Conservation (phyloP, 2,888 invertebrate genomes). For the Mylabris sibirica region DNA sequence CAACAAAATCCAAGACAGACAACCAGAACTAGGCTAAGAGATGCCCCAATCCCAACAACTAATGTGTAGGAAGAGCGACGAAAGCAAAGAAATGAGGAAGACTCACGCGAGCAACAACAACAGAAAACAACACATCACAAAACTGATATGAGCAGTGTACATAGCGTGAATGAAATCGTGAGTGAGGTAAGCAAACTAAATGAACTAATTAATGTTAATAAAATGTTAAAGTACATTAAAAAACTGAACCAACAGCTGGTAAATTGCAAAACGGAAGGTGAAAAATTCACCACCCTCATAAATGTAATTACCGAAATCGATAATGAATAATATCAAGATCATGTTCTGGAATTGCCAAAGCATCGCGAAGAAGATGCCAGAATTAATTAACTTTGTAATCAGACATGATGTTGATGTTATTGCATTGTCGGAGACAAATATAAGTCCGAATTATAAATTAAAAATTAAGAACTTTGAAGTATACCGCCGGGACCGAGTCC, state of each 20-base stretch:
- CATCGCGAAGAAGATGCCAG: not conserved
- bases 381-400: not conserved
- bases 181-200: not conserved
- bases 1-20: not conserved
- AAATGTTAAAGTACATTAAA: not conserved
- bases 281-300: not conserved
- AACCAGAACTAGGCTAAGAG: not conserved
- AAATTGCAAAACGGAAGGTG: not conserved
- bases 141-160: not conserved
- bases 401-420: not conserved
- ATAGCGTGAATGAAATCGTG: not conserved
- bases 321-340: not conserved
- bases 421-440: not conserved
- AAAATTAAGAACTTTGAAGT: not conserved
- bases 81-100: not conserved
- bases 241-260: not conserved
- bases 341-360: conserved; percentile 2
- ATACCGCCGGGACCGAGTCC: not conserved
- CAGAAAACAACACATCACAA: not conserved
- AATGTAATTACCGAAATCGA: not conserved
- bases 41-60: not conserved
- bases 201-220: not conserved
- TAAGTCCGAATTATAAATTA: not conserved
- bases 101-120: not conserved
- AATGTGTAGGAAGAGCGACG: not conserved